Percentiles rank a stretch among this genome's conserved stretches.
Evolutionary conservation across 2,888 invertebrate species (phyloP).

Genomic region (Netelia inedita): DNA sequence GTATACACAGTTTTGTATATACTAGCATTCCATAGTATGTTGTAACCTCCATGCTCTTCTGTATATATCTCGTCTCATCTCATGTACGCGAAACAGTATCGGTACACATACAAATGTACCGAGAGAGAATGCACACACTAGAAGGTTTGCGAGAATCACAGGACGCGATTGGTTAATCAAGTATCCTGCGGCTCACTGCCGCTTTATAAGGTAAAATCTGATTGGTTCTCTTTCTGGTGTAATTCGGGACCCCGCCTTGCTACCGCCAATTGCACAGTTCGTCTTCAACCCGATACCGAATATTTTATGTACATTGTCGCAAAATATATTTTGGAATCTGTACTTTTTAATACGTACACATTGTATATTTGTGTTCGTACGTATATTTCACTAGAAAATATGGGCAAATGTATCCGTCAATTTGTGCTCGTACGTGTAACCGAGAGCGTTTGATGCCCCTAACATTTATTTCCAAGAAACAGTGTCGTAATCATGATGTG

Average conservation of each 20-base stretch:
- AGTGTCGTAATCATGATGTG: conserved; percentile 39
- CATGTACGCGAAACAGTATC: conserved; percentile 23
- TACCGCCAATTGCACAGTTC: conserved; percentile 83
- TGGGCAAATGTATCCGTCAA: conserved; percentile 9
- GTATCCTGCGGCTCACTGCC: conserved; percentile 83
- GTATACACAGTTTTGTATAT: not conserved
- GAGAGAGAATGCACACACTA: conserved; percentile 27
- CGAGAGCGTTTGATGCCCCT: conserved; percentile 28
- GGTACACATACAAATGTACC: conserved; percentile 13
- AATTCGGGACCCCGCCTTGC: conserved; percentile 83
- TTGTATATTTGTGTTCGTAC: not conserved
- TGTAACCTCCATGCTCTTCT: conserved; percentile 50
- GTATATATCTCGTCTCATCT: conserved; percentile 1
- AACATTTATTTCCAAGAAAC: conserved; percentile 19
- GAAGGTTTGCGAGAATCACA: conserved; percentile 77
- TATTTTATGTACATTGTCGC: conserved; percentile 31
- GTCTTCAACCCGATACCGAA: conserved; percentile 80
- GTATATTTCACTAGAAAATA: conserved; percentile 16
- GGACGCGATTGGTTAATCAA: conserved; percentile 84
- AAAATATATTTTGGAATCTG: conserved; percentile 56
- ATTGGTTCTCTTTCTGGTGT: conserved; percentile 83
- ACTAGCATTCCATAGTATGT: conserved; percentile 41
- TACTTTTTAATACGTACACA: not conserved
- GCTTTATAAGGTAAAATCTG: conserved; percentile 84
- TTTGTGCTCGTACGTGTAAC: conserved; percentile 6